These are phyloP conservation scores for Drosophila sechellia DNA, from an alignment of 1,140 invertebrate genomes.

Conservation along the genomic window DNA sequence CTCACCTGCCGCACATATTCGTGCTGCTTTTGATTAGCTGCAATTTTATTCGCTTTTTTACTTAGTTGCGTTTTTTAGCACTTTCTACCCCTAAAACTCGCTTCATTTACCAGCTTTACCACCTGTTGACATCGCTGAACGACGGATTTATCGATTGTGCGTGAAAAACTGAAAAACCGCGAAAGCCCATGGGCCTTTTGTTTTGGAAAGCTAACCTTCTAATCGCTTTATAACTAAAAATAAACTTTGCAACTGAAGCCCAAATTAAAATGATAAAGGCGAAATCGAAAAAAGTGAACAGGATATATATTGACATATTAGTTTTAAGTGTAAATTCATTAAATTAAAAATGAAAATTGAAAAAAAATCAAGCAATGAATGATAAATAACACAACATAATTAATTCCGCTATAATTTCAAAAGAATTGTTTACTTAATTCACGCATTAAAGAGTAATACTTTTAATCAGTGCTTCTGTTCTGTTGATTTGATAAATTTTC, in stretches of 20 bases:
- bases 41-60: constrained; percentile 55
- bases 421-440: no score
- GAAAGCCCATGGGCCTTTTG: constrained; percentile 1
- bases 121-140: constrained; percentile 42
- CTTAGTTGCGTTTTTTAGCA: constrained; percentile 40
- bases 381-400: no score
- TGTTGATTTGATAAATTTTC: no score
- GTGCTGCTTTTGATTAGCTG: constrained; percentile 74
- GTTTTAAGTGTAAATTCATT: no score
- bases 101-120: constrained; percentile 12
- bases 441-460: no score
- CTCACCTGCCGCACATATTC: constrained; percentile 47
- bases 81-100: constrained; percentile 4
- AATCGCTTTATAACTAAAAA: constrained; percentile 41
- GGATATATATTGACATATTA: no score
- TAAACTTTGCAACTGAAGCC: constrained; percentile 46
- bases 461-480: no score
- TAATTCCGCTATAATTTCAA: no score
- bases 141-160: constrained; percentile 64
- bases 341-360: no score
- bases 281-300: no score
- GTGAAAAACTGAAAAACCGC: constrained; percentile 27
- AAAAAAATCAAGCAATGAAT: no score
- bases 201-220: not conserved
- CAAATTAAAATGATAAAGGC: constrained; percentile 24